phyloP scores from a whole-genome alignment of 2,113 vertebrate species.

The Solea solea region DNA sequence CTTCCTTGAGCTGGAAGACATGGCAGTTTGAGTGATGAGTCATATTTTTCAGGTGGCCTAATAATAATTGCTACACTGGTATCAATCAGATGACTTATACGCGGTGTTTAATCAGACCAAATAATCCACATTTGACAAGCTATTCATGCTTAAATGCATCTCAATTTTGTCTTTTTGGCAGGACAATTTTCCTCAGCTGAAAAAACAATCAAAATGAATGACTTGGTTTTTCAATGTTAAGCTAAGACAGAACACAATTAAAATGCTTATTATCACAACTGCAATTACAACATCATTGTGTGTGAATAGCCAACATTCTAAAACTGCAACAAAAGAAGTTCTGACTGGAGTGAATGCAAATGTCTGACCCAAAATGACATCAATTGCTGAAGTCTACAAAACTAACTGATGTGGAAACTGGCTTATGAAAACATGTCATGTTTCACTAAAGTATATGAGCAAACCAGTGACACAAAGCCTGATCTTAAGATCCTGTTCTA shows the following conservation, averaged over 20 bases:
- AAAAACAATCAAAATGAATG: conserved; percentile 20
- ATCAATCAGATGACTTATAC: background rate
- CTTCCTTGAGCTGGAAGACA: background rate
- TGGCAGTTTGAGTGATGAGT: background rate
- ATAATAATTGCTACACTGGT: background rate
- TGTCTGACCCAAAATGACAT: too few relatives aligned
- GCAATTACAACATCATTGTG: background rate
- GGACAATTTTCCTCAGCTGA: background rate
- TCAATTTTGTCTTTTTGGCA: background rate
- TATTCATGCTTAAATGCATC: background rate
- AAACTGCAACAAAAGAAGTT: background rate
- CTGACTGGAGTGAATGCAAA: too few relatives aligned
- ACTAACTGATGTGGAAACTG: too few relatives aligned
- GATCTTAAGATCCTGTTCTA: too few relatives aligned
- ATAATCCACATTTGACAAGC: background rate
- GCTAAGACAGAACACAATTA: background rate
- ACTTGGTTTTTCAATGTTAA: conserved; percentile 6
- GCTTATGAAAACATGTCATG: too few relatives aligned
- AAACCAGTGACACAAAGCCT: too few relatives aligned
- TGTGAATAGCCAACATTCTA: conserved; percentile 1
- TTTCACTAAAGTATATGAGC: too few relatives aligned
- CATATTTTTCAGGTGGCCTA: background rate
- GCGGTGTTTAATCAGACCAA: background rate
- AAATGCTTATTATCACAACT: background rate
- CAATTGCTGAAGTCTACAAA: too few relatives aligned